These are phyloP conservation scores for Habroteleia sp. DNA, from an alignment of 2,888 invertebrate genomes.

Conservation along the genomic window DNA sequence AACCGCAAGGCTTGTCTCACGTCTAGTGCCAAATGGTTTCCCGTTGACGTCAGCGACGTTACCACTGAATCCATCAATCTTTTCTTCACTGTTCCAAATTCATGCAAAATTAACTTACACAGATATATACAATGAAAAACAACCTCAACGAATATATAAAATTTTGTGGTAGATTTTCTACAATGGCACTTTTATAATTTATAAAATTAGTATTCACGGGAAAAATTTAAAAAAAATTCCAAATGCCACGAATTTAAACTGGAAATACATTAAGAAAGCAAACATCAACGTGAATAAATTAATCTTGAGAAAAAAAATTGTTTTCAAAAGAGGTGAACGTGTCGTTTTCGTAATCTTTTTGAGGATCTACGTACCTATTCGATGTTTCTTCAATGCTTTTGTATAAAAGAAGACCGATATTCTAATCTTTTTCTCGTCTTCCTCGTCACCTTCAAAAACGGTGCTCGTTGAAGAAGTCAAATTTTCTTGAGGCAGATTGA, in stretches of 20 bases:
- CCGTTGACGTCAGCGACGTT: slow-evolving; percentile 72
- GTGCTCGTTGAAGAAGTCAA: slow-evolving; percentile 70
- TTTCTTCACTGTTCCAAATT: slow-evolving; percentile 72
- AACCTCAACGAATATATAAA: no score
- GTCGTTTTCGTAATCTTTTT: no score
- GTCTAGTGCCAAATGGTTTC: slow-evolving; percentile 76
- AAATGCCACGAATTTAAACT: no score
- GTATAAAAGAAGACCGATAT: slow-evolving; percentile 84
- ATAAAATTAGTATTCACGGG: no score
- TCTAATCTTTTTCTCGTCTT: slow-evolving; percentile 83
- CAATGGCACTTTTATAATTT: no score
- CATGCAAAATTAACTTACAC: slow-evolving; percentile 9
- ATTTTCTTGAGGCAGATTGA: slow-evolving; percentile 81
- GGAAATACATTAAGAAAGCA: no score
- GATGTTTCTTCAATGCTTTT: slow-evolving; percentile 82
- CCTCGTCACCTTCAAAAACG: slow-evolving; percentile 73
- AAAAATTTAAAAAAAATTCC: no score
- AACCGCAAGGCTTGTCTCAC: slow-evolving; percentile 75
- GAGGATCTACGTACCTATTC: slow-evolving; percentile 81
- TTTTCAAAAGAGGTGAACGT: no score
- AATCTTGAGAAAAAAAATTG: no score
- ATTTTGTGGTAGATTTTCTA: no score
- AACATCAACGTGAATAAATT: no score
- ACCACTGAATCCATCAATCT: slow-evolving; percentile 78
- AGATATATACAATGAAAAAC: no score